Evolutionary conservation across 2,797 vertebrate genomes (phyloP), one percentile per base, ranked within the genome.

Genomic region (Furcifer pardalis): DNA sequence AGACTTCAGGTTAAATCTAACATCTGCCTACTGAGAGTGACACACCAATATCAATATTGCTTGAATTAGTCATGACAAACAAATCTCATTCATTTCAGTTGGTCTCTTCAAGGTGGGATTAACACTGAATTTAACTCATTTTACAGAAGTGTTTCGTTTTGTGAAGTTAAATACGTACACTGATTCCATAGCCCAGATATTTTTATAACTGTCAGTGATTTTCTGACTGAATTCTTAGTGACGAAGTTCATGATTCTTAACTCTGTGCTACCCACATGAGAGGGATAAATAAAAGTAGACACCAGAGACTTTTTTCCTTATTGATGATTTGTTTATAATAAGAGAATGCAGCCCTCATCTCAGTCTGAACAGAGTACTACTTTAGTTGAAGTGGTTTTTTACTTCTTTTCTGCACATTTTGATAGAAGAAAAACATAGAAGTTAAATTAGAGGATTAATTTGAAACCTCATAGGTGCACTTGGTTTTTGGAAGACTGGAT

Each of bases 361-460:
- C n/a, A 79, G n/a, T 42, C 81, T 80, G 74, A 59, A 82, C 71
- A 65, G 65, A 82, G 77, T 83, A 68, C 59, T 40, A 40, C 46
- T 87, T 84, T 73, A 65, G 19, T 86, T 65, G 12, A 30, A 84
- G 72, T 46, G 7, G 37, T 37, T 77, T 68, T 40, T 42, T 62
- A 62, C 7, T 35, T 35, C 23, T 37, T 62, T 76, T 75, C 32
- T 66, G 37, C 32, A 30, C 13, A 44, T 59, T 44, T 85, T 56
- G n/a, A 69, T 44, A 30, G 15, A 74, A 49, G 82, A 87, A 77
- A 90, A 79, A 88, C 42, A 86, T 83, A 77, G 37, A 56, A 84
- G 82, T 87, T 92, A 91, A 90, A 92, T 91, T 84, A 91, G 76
- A 78, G 44, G 79, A 88, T 91, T 92, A 91, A 91, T 86, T 85